phyloP scores from a whole-genome alignment of 2,888 invertebrate species.

The Yponomeuta sedellus region DNA sequence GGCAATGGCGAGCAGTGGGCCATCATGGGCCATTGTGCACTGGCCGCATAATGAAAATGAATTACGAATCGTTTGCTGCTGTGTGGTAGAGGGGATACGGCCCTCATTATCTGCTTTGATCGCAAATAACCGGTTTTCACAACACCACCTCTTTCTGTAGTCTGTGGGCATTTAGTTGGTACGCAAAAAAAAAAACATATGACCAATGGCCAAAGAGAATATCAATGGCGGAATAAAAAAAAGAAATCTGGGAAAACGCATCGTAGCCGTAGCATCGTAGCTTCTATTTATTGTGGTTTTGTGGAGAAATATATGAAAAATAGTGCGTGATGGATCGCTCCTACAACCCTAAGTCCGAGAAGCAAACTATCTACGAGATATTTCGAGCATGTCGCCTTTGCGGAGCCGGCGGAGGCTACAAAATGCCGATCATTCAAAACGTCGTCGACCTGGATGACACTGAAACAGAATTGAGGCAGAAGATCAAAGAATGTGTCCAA shows the following conservation, averaged over 20 bases:
- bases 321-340: slow-evolving; percentile 42
- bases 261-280: background rate
- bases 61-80: too few relatives aligned
- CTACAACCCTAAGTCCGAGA: slow-evolving; percentile 43
- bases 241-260: background rate
- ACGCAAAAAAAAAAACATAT: too few relatives aligned
- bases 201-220: too few relatives aligned
- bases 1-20: too few relatives aligned
- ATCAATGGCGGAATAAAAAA: too few relatives aligned
- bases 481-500: slow-evolving; percentile 65
- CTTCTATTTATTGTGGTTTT: slow-evolving; percentile 16
- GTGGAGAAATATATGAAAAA: slow-evolving; percentile 3
- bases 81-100: too few relatives aligned
- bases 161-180: too few relatives aligned
- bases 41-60: too few relatives aligned
- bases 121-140: too few relatives aligned
- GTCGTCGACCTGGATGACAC: slow-evolving; percentile 43
- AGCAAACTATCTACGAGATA: slow-evolving; percentile 59
- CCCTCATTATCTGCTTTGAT: too few relatives aligned
- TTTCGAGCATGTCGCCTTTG: slow-evolving; percentile 68
- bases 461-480: slow-evolving; percentile 53
- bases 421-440: slow-evolving; percentile 70
- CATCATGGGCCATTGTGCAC: too few relatives aligned
- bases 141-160: too few relatives aligned
- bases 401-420: slow-evolving; percentile 67